Conservation (phyloP, 2,113 vertebrate genomes). For the Phasianus colchicus region DNA sequence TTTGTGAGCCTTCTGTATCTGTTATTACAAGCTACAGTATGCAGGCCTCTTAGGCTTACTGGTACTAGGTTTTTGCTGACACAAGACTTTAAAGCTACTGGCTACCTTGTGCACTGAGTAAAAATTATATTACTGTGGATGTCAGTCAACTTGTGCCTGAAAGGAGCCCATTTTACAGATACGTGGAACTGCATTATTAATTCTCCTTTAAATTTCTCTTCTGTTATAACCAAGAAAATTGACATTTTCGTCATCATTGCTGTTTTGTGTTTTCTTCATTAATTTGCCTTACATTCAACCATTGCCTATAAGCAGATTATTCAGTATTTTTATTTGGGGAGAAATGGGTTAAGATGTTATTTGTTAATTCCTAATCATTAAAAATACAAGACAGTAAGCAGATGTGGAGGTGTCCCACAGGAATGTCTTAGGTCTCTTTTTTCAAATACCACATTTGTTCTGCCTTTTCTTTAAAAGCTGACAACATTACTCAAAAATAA, state of each 20-base stretch:
- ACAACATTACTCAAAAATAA: not conserved
- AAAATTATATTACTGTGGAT: not conserved
- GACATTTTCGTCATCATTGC: not conserved
- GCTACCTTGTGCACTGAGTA: not conserved
- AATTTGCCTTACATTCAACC: not conserved
- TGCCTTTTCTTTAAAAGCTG: not conserved
- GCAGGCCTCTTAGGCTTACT: not conserved
- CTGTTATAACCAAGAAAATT: not conserved
- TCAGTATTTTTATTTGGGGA: not conserved
- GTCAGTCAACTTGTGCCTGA: not conserved
- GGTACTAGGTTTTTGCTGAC: not conserved
- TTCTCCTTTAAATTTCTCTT: not conserved
- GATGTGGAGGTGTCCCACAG: not conserved
- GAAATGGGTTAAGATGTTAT: not conserved
- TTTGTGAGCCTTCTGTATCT: not conserved
- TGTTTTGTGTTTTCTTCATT: not conserved
- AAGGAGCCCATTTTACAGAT: not conserved
- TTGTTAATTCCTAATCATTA: not conserved
- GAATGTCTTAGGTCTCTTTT: not conserved
- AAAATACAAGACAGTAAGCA: not conserved
- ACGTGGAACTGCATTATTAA: not conserved
- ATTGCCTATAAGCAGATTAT: not conserved
- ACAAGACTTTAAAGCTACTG: not conserved
- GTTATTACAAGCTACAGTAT: not conserved
- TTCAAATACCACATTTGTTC: not conserved